phyloP scores from a whole-genome alignment of 2,797 vertebrate genomes.

The Nothura maculosa region DNA sequence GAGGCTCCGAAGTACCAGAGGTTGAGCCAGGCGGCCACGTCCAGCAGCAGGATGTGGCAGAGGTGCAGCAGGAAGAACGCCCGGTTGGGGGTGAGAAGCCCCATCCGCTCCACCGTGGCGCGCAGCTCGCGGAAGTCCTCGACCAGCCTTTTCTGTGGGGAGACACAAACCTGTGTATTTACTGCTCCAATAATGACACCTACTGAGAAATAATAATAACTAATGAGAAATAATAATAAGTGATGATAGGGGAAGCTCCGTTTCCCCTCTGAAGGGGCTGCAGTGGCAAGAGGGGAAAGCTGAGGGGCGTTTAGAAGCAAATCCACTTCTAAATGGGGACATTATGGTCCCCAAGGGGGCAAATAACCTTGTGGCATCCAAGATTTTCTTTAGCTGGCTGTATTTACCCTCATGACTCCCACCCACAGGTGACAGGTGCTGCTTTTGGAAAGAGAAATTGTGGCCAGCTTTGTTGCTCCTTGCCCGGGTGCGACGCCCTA shows the following conservation, averaged over 20 bases:
- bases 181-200: neutral
- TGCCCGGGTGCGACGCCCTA: neutral
- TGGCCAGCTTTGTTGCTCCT: neutral
- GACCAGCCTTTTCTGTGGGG: constrained; percentile 76
- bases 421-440: neutral
- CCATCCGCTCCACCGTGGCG: constrained; percentile 78
- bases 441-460: neutral
- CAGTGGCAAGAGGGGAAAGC: neutral
- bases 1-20: constrained; percentile 83
- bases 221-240: neutral
- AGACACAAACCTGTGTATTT: neutral
- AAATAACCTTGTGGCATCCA: too few relatives aligned
- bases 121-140: constrained; percentile 84
- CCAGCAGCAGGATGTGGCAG: constrained; percentile 83
- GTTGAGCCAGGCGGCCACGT: constrained; percentile 80
- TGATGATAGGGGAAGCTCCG: accelerated
- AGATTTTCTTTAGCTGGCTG: neutral
- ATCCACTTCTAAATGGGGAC: too few relatives aligned
- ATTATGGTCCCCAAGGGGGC: too few relatives aligned
- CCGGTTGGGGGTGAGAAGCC: constrained; percentile 77
- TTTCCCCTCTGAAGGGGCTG: neutral
- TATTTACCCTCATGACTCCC: neutral
- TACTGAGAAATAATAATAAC: too few relatives aligned
- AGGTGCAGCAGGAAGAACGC: constrained; percentile 81
- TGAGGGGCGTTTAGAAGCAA: neutral